Percentiles rank a stretch among this genome's conserved stretches.
Conservation (phyloP, 2,113 vertebrate genomes). For the Seriola aureovittata region DNA sequence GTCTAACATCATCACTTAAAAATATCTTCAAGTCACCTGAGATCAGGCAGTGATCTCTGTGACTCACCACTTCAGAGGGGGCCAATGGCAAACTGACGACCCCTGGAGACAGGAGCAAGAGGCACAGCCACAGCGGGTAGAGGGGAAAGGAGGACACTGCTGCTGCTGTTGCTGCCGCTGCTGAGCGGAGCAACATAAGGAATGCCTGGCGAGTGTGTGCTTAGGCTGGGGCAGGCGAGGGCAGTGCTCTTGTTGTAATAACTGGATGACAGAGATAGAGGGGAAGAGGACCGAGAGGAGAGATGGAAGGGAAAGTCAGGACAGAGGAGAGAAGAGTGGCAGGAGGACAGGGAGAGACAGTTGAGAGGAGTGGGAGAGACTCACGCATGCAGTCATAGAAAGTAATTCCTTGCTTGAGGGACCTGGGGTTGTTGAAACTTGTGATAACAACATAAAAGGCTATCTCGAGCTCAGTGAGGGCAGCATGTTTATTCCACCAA, state of each 20-base stretch:
- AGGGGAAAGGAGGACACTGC: conserved; percentile 69
- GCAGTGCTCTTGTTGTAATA: conserved; percentile 49
- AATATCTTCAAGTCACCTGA: conserved; percentile 75
- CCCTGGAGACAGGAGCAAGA: conserved; percentile 76
- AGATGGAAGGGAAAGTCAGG: background rate
- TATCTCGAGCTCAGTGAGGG: background rate
- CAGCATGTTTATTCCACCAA: background rate
- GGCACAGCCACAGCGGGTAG: conserved; percentile 59
- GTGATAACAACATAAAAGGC: background rate
- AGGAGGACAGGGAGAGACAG: conserved; percentile 19
- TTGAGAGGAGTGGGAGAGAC: conserved; percentile 31
- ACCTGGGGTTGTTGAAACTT: conserved; percentile 25
- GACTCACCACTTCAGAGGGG: conserved; percentile 73
- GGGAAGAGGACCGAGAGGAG: conserved; percentile 4
- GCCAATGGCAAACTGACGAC: conserved; percentile 72
- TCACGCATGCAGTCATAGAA: background rate
- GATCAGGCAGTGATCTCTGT: conserved; percentile 76
- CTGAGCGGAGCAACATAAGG: conserved; percentile 66
- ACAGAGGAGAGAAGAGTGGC: background rate
- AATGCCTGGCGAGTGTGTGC: conserved; percentile 69
- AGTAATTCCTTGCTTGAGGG: conserved; percentile 33
- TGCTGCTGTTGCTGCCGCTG: conserved; percentile 46
- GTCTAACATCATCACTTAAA: conserved; percentile 83
- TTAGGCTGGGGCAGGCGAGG: conserved; percentile 50
- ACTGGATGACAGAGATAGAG: conserved; percentile 31